Conservation (phyloP, 2,797 vertebrate species). For the Mionectes olivaceus region DNA sequence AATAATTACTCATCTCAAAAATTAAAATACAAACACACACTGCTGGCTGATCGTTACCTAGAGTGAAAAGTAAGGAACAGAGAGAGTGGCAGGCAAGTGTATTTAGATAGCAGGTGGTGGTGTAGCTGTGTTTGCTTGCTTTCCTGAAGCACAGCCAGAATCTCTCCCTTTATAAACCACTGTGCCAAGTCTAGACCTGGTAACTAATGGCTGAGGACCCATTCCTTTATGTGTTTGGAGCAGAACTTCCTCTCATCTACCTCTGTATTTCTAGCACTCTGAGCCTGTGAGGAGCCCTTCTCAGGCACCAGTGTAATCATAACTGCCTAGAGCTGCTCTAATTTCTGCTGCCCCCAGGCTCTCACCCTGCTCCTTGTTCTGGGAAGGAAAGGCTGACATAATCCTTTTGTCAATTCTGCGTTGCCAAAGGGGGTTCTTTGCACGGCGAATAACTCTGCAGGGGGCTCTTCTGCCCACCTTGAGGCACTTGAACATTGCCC, state of each 20-base stretch:
- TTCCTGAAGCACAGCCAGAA: neutral
- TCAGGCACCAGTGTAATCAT: neutral
- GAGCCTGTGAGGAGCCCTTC: neutral
- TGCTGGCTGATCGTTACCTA: neutral
- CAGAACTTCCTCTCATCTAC: neutral
- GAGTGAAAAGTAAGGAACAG: neutral
- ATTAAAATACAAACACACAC: neutral
- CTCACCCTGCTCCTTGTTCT: neutral
- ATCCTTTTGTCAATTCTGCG: slow-evolving; percentile 30
- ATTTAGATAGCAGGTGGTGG: neutral
- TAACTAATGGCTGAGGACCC: neutral
- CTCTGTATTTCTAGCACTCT: neutral
- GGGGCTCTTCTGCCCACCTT: slow-evolving; percentile 51
- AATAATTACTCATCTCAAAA: neutral
- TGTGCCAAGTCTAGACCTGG: neutral
- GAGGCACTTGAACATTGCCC: slow-evolving; percentile 41
- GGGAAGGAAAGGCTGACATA: slow-evolving; percentile 51
- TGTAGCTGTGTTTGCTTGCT: neutral
- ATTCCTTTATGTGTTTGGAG: neutral
- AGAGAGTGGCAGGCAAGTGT: neutral
- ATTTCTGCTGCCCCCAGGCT: slow-evolving; percentile 19
- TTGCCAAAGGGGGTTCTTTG: slow-evolving; percentile 34
- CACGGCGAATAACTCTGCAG: neutral
- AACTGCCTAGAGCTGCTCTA: slow-evolving; percentile 26
- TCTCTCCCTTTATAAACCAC: neutral